Evolutionary conservation across 2,888 invertebrate species (phyloP).

Genomic region (Amphipyra berbera): DNA sequence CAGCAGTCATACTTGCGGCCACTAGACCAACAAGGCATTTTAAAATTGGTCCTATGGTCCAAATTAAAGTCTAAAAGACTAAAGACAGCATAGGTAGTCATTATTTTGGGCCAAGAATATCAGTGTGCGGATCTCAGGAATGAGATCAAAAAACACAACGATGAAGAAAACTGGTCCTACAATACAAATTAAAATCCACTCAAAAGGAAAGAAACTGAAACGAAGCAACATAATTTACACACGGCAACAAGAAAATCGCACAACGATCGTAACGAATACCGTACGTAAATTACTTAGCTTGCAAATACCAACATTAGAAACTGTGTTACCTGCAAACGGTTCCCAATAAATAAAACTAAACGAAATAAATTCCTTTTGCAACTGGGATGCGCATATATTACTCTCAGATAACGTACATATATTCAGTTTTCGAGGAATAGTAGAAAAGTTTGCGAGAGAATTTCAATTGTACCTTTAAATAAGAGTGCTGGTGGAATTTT

Average conservation of each 20-base stretch:
- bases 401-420: slow-evolving; percentile 53
- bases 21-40: too few relatives aligned
- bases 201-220: slow-evolving; percentile 8
- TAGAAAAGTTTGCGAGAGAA: slow-evolving; percentile 48
- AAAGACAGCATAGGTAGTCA: too few relatives aligned
- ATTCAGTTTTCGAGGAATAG: slow-evolving; percentile 53
- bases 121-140: too few relatives aligned
- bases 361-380: slow-evolving; percentile 59
- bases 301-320: slow-evolving; percentile 39
- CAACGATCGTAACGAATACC: slow-evolving; percentile 35
- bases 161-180: not conserved
- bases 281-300: slow-evolving; percentile 41
- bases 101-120: too few relatives aligned
- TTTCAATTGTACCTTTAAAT: slow-evolving; percentile 57
- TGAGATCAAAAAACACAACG: not conserved
- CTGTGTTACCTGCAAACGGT: slow-evolving; percentile 46
- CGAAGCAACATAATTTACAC: slow-evolving; percentile 24
- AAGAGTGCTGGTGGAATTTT: slow-evolving; percentile 41
- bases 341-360: slow-evolving; percentile 60
- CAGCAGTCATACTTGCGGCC: too few relatives aligned
- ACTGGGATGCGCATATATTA: slow-evolving; percentile 64
- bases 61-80: too few relatives aligned
- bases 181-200: slow-evolving; percentile 12
- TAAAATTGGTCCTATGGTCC: too few relatives aligned
- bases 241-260: slow-evolving; percentile 32